A percentile compares a stretch with the other conserved stretches of the same genome.
Conservation (phyloP, 2,113 vertebrate genomes). For the Neolamprologus caudopunctatus region DNA sequence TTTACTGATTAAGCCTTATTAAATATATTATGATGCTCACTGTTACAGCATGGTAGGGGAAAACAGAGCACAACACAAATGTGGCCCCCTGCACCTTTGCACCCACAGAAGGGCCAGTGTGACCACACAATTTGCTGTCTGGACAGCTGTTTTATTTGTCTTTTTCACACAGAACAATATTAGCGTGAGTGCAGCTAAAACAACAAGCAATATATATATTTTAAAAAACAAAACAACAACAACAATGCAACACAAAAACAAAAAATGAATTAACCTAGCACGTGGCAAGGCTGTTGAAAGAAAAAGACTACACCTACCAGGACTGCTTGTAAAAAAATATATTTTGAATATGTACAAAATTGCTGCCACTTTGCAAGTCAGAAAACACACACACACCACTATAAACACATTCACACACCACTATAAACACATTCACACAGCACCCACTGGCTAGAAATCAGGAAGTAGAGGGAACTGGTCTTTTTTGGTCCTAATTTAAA, state of each 20-base stretch:
- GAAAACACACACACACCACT: background rate
- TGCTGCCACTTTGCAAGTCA: background rate
- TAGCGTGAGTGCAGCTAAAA: accelerated
- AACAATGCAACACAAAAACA: background rate
- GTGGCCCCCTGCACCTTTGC: background rate
- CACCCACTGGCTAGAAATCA: background rate
- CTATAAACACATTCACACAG: background rate
- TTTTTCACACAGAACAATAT: background rate
- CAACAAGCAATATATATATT: background rate
- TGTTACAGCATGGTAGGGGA: background rate
- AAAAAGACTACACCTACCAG: background rate
- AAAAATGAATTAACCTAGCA: background rate
- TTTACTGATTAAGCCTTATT: background rate
- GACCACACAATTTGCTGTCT: background rate
- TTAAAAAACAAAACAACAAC: background rate
- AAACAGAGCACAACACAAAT: background rate
- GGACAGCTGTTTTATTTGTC: background rate
- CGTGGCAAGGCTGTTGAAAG: background rate
- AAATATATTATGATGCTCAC: background rate
- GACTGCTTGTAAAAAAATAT: background rate
- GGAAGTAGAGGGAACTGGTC: background rate
- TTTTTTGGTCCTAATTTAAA: background rate
- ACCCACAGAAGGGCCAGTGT: background rate
- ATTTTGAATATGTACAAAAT: background rate
- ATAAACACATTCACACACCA: background rate